Base-by-base conservation (phyloP, 2,113 vertebrate genomes). In the Nycticryphes semicollaris region DNA sequence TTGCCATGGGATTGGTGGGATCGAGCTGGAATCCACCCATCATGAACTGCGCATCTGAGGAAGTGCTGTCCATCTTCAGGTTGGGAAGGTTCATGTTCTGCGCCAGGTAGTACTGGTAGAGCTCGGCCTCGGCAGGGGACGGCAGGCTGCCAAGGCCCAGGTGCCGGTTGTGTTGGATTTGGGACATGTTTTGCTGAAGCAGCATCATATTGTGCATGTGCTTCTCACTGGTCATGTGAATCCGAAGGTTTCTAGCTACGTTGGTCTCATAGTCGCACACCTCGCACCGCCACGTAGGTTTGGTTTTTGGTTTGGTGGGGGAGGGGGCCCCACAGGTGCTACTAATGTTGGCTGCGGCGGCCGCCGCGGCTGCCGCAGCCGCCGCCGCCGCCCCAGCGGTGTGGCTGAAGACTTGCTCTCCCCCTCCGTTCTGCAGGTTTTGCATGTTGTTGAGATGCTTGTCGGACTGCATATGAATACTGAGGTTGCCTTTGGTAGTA, bases 381-480 rank as follows among this genome's bases (percentile, higher is more conserved):
- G 98, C 98, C 0, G 99, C 99, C 0, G 99, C 99, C 0, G 99
- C 98, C 80, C 98, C 99, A 0, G 99, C 98, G 0, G 96, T 98
- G 96, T 99, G 99, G 93, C 99, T 98, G 94, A 99, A 99, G 78
- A 99, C 99, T 97, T 99, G 99, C 94, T 99, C 99, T 69, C 98
- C 98, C 1, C 99, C 99, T 87, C 99, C 99, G 1, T 99, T 99
- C 98, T 99, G 99, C 97, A 99, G 98, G 64, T 99, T 99, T 98
- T 99, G 99, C 99, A 99, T 99, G 99, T 99, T 99, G 98, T 99
- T 99, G 96, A 99, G 98, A 98, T 99, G 99, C 98, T 99, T 99
- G 98, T 99, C 99, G 0, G 99, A 99, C 98, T 99, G 99, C 99
- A 99, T 99, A 97, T 99, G 99, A 97, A 99, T 99, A 98, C 99